These are phyloP conservation scores for Desmophyllum pertusum DNA, from an alignment of 92 coral and sea anemone species.

Conservation along the genomic window DNA sequence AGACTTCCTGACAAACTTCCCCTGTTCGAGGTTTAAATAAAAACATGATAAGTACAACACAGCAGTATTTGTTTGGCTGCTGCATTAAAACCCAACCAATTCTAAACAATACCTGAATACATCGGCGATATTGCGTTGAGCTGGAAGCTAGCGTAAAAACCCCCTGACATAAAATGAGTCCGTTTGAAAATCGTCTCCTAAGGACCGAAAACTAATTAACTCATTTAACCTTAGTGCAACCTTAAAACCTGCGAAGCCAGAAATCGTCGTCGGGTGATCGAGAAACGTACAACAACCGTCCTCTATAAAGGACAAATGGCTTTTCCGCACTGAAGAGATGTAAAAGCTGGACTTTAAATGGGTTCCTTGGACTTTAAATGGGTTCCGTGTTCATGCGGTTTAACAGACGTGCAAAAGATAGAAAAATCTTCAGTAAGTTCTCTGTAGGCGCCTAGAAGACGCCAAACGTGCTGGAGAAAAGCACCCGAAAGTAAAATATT, in stretches of 20 bases:
- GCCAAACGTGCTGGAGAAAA: background rate
- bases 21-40: background rate
- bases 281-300: background rate
- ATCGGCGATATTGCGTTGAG: background rate
- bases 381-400: background rate
- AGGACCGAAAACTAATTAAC: background rate
- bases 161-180: background rate
- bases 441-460: constrained; percentile 12
- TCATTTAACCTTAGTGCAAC: too few species aligned
- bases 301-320: background rate
- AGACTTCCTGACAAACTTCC: background rate
- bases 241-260: background rate
- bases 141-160: background rate
- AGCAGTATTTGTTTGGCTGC: constrained; percentile 9
- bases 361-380: background rate
- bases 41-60: background rate
- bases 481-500: constrained; percentile 18
- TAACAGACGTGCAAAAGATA: background rate
- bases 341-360: background rate
- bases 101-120: constrained; percentile 10
- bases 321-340: background rate
- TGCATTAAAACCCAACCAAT: background rate
- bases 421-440: background rate
- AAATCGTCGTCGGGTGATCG: too few species aligned
- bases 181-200: constrained; percentile 16